phyloP scores from a whole-genome alignment of 1,140 invertebrate species.

The Panonychus citri region DNA sequence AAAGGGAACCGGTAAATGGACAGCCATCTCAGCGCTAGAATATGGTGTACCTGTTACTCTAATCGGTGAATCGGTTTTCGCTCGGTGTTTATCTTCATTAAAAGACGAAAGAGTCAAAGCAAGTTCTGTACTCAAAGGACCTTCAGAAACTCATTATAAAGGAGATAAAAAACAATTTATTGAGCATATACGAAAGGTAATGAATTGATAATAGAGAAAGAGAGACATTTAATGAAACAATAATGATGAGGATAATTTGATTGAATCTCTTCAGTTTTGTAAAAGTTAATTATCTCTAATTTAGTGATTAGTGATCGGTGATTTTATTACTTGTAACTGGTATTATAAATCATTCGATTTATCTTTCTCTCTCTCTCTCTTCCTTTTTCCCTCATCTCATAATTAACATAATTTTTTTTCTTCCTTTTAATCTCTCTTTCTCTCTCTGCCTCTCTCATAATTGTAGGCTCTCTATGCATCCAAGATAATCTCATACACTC shows the following conservation, averaged over 20 bases:
- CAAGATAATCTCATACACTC: slow-evolving; percentile 96
- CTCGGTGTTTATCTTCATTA: slow-evolving; percentile 73
- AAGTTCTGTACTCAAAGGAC: slow-evolving; percentile 47
- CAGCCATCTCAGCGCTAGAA: slow-evolving; percentile 79
- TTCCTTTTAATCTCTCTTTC: not conserved
- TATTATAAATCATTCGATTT: too few species aligned
- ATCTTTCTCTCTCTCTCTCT: not conserved
- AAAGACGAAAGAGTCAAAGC: slow-evolving; percentile 58
- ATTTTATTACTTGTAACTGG: too few species aligned
- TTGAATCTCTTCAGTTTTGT: not conserved
- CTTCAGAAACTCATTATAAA: slow-evolving; percentile 27
- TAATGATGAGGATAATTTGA: slow-evolving; percentile 1
- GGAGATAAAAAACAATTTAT: slow-evolving; percentile 60
- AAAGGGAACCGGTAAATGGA: slow-evolving; percentile 99
- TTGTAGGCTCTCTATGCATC: slow-evolving; percentile 75
- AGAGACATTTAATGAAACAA: not conserved
- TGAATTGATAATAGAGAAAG: not conserved
- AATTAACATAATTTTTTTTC: too few species aligned
- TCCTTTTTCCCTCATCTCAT: too few species aligned
- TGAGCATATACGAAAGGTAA: slow-evolving; percentile 39
- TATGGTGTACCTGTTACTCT: slow-evolving; percentile 92
- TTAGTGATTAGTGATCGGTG: too few species aligned
- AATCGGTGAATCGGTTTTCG: slow-evolving; percentile 92
- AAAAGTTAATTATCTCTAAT: not conserved
- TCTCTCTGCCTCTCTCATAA: not conserved